Percentiles rank a stretch among this genome's conserved stretches.
phyloP scores from a whole-genome alignment of 2,888 invertebrate genomes.

The Liodrosophila aerea region DNA sequence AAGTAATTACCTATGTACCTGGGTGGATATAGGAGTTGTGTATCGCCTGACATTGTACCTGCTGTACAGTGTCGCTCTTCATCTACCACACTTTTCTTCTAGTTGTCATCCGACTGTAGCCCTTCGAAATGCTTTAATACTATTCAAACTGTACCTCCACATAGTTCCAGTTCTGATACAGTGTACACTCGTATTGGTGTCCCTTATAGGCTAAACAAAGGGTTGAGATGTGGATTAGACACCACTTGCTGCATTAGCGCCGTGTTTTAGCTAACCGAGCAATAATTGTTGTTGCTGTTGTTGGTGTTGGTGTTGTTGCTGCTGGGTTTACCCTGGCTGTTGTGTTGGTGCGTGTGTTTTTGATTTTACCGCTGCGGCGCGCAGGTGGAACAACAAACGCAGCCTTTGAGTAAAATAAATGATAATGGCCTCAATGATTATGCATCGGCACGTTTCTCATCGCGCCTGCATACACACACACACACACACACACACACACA shows the following conservation, averaged over 20 bases:
- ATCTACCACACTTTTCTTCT: too few species aligned
- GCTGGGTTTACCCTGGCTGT: slow-evolving; percentile 16
- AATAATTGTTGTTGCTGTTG: slow-evolving; percentile 14
- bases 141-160: too few species aligned
- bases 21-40: too few species aligned
- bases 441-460: slow-evolving; percentile 81
- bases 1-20: too few species aligned
- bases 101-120: too few species aligned
- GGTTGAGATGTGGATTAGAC: slow-evolving; percentile 1
- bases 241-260: slow-evolving; percentile 41
- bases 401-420: slow-evolving; percentile 72
- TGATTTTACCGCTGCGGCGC: slow-evolving; percentile 57
- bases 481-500: slow-evolving; percentile 27
- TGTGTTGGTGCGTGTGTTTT: slow-evolving; percentile 65
- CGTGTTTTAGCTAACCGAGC: slow-evolving; percentile 47
- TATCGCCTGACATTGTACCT: too few species aligned
- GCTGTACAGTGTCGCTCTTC: too few species aligned
- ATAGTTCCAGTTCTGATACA: too few species aligned
- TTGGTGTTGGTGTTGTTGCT: slow-evolving; percentile 17
- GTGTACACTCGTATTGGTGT: not conserved
- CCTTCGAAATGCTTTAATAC: not conserved
- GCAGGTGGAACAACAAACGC: slow-evolving; percentile 38
- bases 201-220: slow-evolving; percentile 1
- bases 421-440: slow-evolving; percentile 79
- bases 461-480: slow-evolving; percentile 52